A percentile compares a stretch with the other conserved stretches of the same genome.
phyloP scores from a whole-genome alignment of 2,797 vertebrate species.

The Cuniculus paca region DNA sequence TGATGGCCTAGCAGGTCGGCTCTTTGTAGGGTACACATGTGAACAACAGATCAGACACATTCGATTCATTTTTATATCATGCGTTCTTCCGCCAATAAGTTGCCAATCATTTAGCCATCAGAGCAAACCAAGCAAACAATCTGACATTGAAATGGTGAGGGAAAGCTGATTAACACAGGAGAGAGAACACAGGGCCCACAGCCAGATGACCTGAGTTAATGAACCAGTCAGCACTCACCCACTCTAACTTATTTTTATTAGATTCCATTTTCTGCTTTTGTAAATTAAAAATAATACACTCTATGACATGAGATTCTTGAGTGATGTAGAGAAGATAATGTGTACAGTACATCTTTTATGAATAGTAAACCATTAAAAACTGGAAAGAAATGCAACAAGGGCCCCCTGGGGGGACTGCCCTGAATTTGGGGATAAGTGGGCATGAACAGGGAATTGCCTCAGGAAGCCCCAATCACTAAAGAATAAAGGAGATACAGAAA shows the following conservation, averaged over 20 bases:
- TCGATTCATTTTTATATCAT: slow-evolving; percentile 17
- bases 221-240: not conserved
- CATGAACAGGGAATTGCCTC: not conserved
- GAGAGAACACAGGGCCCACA: not conserved
- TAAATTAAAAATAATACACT: not conserved
- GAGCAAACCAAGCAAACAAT: slow-evolving; percentile 7
- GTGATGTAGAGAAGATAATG: slow-evolving; percentile 30
- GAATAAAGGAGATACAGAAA: slow-evolving; percentile 31
- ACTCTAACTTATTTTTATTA: not conserved
- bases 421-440: not conserved
- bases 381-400: not conserved
- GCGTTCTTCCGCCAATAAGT: not conserved
- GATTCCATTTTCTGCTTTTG: not conserved
- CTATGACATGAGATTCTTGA: not conserved
- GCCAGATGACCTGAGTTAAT: not conserved
- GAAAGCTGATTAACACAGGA: not conserved
- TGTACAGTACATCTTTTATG: not conserved
- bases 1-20: not conserved
- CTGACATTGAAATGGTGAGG: slow-evolving; percentile 31
- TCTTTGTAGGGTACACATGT: not conserved
- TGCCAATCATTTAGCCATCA: slow-evolving; percentile 39
- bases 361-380: not conserved
- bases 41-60: not conserved
- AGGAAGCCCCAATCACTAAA: not conserved
- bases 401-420: not conserved